A percentile compares a stretch with the other conserved stretches of the same genome.
phyloP scores from a whole-genome alignment of 2,888 invertebrate genomes.

The Neoscelio sp. region DNA sequence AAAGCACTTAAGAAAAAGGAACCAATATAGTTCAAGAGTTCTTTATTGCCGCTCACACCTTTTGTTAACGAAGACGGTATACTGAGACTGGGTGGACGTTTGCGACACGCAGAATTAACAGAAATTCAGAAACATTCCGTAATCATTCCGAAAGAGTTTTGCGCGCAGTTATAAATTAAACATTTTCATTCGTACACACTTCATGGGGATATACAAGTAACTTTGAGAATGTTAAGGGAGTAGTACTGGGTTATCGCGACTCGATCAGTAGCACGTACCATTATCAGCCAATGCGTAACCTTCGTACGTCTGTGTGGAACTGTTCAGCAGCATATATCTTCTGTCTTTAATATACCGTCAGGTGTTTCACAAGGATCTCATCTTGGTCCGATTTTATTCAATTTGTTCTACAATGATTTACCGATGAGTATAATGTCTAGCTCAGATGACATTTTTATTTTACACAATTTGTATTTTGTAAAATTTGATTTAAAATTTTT shows the following conservation, averaged over 20 bases:
- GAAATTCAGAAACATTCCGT: not conserved
- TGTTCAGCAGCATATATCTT: too few species aligned
- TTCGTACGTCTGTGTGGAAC: too few species aligned
- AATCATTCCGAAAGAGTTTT: not conserved
- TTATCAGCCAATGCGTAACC: too few species aligned
- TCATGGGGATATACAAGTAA: slow-evolving; percentile 1
- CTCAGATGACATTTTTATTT: too few species aligned
- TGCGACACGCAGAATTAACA: not conserved
- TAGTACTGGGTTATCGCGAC: slow-evolving; percentile 2
- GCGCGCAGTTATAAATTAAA: not conserved
- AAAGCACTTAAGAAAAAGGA: not conserved
- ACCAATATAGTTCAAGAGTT: not conserved
- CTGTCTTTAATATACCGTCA: too few species aligned
- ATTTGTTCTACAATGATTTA: too few species aligned
- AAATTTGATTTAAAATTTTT: too few species aligned
- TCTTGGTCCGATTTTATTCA: too few species aligned
- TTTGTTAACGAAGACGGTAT: not conserved
- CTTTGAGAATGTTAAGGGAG: slow-evolving; percentile 7
- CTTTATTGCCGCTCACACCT: not conserved
- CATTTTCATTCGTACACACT: not conserved
- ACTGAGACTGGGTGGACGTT: not conserved
- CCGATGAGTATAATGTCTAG: too few species aligned
- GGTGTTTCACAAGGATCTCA: too few species aligned
- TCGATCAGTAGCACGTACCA: too few species aligned
- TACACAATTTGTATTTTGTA: too few species aligned